These are phyloP conservation scores for Pristionchus maxplancki DNA, from an alignment of 2,888 invertebrate species.

Conservation along the genomic window DNA sequence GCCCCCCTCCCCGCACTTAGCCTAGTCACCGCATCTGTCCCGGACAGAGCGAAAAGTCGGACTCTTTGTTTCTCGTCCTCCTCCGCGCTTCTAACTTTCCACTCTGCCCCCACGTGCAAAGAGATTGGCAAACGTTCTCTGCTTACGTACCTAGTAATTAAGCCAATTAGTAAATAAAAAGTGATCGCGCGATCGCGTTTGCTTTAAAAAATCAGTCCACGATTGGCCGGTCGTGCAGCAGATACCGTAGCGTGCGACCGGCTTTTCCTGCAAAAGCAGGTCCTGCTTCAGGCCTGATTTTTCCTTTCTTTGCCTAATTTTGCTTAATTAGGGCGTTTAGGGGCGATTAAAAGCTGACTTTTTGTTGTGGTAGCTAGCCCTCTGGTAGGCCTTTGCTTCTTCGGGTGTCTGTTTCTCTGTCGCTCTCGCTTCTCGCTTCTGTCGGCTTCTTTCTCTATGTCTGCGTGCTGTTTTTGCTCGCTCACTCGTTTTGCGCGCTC, in stretches of 20 bases:
- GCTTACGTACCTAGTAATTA: background rate
- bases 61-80: background rate
- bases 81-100: background rate
- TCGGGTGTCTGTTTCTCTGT: background rate
- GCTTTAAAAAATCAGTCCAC: background rate
- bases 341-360: background rate
- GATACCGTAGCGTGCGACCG: background rate
- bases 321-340: background rate
- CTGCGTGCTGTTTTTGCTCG: conserved; percentile 24
- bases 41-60: conserved; percentile 15
- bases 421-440: conserved; percentile 3
- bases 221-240: background rate
- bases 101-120: background rate
- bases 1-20: conserved; percentile 19
- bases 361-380: background rate
- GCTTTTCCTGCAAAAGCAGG: background rate
- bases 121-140: background rate
- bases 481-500: conserved; percentile 14
- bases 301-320: background rate
- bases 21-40: conserved; percentile 41
- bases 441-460: conserved; percentile 38
- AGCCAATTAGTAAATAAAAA: background rate
- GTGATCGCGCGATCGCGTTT: too few species aligned
- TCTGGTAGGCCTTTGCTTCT: background rate
- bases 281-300: background rate